Conservation (phyloP, 2,797 vertebrate genomes). For the Galago senegalensis region DNA sequence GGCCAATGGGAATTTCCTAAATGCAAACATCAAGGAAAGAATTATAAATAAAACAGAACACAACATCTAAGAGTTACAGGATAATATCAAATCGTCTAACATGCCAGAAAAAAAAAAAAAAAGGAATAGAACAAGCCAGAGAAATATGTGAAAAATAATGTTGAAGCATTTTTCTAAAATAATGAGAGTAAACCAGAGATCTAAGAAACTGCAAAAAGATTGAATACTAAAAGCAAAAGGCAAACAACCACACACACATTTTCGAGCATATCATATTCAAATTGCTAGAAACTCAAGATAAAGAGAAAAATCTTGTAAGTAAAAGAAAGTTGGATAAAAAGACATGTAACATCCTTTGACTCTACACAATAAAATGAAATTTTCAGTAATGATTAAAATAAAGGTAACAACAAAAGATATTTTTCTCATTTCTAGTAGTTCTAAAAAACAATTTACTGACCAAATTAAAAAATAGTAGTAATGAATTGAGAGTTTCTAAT, state of each 20-base stretch:
- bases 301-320: slow-evolving; percentile 16
- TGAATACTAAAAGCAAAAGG: not conserved
- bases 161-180: not conserved
- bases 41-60: not conserved
- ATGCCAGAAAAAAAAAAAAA: not conserved
- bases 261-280: not conserved
- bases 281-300: not conserved
- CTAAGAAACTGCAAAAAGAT: not conserved
- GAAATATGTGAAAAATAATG: not conserved
- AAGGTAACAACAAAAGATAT: not conserved
- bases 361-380: not conserved
- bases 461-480: slow-evolving; percentile 44
- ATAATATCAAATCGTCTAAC: not conserved
- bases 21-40: not conserved
- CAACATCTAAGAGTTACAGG: not conserved
- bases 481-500: not conserved
- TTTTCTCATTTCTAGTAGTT: not conserved
- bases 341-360: not conserved
- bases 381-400: slow-evolving; percentile 5
- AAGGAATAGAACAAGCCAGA: not conserved
- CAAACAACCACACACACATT: not conserved
- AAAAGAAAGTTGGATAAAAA: not conserved
- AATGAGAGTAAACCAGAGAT: not conserved
- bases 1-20: not conserved
- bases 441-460: not conserved